phyloP scores from a whole-genome alignment of 2,797 vertebrate genomes.

The Betta splendens region DNA sequence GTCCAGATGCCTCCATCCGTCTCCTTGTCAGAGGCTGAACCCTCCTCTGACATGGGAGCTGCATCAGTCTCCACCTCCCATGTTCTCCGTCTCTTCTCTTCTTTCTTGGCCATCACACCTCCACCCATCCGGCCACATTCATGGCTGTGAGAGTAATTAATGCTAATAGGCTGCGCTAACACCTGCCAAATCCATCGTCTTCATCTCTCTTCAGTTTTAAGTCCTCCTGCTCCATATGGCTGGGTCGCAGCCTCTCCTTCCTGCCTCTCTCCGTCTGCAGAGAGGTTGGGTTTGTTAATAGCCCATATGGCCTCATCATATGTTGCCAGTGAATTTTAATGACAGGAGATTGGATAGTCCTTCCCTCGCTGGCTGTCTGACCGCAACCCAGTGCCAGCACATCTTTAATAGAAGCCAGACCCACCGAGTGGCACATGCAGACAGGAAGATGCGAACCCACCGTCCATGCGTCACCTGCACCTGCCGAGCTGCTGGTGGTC shows the following conservation, averaged over 20 bases:
- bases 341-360: conserved; percentile 56
- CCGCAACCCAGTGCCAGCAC: conserved; percentile 2
- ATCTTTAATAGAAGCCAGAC: conserved; percentile 36
- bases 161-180: conserved; percentile 33
- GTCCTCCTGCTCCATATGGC: conserved; percentile 48
- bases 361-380: conserved; percentile 7
- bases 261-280: conserved; percentile 22
- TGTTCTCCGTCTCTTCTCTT: neutral
- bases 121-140: neutral
- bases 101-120: conserved; percentile 3
- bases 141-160: conserved; percentile 22
- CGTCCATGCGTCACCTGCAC: too few species aligned
- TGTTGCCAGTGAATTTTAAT: conserved; percentile 69
- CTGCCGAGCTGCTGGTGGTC: too few species aligned
- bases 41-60: too few species aligned
- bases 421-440: conserved; percentile 23
- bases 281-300: conserved; percentile 65
- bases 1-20: too few species aligned
- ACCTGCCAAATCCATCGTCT: conserved; percentile 37
- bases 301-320: conserved; percentile 68
- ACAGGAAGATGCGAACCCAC: too few species aligned
- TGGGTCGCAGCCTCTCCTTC: conserved; percentile 14
- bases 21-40: too few species aligned
- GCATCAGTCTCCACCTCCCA: neutral
- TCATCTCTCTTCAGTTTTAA: conserved; percentile 20